Evolutionary conservation across 35 echinoderm and acorn worm species (phyloP), one percentile per base, ranked within the genome.

Genomic region (Apostichopus californicus): DNA sequence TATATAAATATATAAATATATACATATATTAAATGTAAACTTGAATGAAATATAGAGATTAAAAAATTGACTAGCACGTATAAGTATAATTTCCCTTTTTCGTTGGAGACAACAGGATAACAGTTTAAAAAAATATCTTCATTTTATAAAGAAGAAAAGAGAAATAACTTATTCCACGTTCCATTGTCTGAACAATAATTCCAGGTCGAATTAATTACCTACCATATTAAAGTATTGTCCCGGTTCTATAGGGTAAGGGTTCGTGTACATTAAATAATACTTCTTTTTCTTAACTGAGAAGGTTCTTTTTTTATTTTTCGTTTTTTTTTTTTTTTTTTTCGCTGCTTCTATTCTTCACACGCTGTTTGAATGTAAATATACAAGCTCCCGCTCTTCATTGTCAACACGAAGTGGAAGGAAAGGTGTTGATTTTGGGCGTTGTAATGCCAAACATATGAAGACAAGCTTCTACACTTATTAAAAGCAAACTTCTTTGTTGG

Each of bases 361-460:
- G 81, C 55, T 10, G 81, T 56, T 25, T 84, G 81, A 57, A 84
- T 84, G 81, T 84, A 55, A 84, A 84, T 57, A 84, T 57, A 57
- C 81, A 84, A 57, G 56, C 54, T 57, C 53, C 52, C 46, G 81
- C 21, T 84, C 81, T 55, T 84, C 81, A 57, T 20, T 84, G 81
- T 84, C 52, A 84, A 84, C 81, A 84, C 81, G 46, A 5, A 6
- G 46, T 46, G 56, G 81, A 84, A 85, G 56, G 58, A 85, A 85
- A 85, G 81, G 81, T 85, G 81, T 85, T 85, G 81, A 58, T 85
- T 85, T 85, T 75, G 81, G 55, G 81, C 81, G 81, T 85, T 85
- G 81, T 85, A 85, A 85, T 85, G 57, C 57, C 81, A 85, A 85
- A 59, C 81, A 85, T 9, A 58, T 20, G 21, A 58, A 85, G 17